A percentile compares a stretch with the other conserved stretches of the same genome.
Evolutionary conservation across 1,140 invertebrate genomes (phyloP).

Genomic region (Octopus bimaculoides): DNA sequence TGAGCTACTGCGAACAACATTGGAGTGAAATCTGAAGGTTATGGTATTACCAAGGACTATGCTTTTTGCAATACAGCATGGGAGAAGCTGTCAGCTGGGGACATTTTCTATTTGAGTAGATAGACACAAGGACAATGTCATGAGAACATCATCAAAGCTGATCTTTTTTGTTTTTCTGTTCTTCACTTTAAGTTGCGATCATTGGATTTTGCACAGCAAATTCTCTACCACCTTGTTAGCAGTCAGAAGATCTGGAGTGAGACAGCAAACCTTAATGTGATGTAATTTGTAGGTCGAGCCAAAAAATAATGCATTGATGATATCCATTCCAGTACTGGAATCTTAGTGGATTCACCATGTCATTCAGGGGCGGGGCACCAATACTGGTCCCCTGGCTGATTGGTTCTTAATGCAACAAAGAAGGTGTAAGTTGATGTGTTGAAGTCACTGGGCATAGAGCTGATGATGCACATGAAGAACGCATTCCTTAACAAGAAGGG

Average conservation of each 20-base stretch:
- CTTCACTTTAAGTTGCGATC: not conserved
- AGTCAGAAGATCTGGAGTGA: not conserved
- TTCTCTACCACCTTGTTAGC: not conserved
- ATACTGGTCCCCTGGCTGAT: not conserved
- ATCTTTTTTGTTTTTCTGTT: not conserved
- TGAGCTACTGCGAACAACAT: not conserved
- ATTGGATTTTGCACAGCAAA: not conserved
- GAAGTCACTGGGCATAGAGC: not conserved
- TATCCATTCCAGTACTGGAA: not conserved
- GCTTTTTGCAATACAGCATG: not conserved
- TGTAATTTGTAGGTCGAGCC: not conserved
- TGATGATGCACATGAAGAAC: not conserved
- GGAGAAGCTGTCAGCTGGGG: not conserved
- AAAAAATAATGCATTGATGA: not conserved
- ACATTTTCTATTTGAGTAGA: not conserved
- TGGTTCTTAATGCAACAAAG: not conserved
- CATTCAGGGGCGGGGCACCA: not conserved
- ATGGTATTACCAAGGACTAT: not conserved
- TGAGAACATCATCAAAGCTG: not conserved
- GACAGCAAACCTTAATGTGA: not conserved
- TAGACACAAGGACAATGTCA: not conserved
- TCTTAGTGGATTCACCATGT: not conserved
- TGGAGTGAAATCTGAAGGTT: not conserved
- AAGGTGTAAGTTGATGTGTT: not conserved
- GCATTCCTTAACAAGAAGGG: not conserved